phyloP scores from a whole-genome alignment of 53 echinoderm and acorn worm species.

The Holothuria leucospilota region DNA sequence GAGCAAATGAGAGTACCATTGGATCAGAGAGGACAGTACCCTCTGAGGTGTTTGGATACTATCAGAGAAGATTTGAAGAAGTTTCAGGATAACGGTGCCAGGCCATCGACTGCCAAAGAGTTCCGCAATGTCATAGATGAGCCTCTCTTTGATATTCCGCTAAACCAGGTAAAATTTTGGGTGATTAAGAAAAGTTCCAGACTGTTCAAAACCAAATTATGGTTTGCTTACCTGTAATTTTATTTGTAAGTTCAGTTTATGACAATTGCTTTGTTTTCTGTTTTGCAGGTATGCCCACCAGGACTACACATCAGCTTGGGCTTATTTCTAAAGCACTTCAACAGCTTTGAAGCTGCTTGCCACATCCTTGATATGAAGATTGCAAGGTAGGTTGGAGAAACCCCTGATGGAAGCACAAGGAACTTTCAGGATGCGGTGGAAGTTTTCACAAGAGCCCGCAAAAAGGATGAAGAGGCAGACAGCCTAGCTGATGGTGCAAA shows the following conservation, averaged over 20 bases:
- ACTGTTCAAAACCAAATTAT: too few relatives aligned
- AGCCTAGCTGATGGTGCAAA: neutral
- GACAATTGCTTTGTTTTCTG: neutral
- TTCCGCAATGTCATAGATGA: neutral
- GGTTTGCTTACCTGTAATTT: too few relatives aligned
- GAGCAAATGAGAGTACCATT: neutral
- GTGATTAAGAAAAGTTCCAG: too few relatives aligned
- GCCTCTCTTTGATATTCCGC: neutral
- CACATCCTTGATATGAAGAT: neutral
- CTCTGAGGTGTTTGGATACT: too few relatives aligned
- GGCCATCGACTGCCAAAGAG: neutral
- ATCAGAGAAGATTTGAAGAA: neutral
- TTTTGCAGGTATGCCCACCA: conserved; percentile 26
- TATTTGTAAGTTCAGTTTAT: too few relatives aligned
- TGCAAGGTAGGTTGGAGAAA: neutral
- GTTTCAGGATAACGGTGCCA: neutral
- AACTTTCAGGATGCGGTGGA: neutral
- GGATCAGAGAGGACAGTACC: neutral
- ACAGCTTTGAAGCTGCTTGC: neutral
- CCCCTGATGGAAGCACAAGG: neutral
- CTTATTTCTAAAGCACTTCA: conserved; percentile 15
- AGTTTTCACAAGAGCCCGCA: neutral
- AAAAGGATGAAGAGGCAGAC: neutral
- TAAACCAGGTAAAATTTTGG: too few relatives aligned
- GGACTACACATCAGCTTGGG: conserved; percentile 34